Evolutionary conservation across 2,888 invertebrate species (phyloP).

Genomic region (Mechanitis messenoides): DNA sequence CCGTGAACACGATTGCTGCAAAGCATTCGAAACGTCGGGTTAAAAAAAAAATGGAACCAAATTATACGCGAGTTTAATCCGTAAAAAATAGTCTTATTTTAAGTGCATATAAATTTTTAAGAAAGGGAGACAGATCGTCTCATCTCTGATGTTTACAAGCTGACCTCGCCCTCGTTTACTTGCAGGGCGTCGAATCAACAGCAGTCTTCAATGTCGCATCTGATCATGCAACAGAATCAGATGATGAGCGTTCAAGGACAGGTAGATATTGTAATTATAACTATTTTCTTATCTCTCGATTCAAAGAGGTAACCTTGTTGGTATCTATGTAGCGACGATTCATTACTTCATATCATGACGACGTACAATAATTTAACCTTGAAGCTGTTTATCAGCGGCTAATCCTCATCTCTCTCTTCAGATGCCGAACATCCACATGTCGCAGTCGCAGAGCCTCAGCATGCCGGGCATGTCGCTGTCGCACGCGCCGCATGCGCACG

Average conservation of each 20-base stretch:
- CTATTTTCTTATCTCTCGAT: conserved; percentile 2
- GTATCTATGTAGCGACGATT: background rate
- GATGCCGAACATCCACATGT: conserved; percentile 83
- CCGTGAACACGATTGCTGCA: too few species aligned
- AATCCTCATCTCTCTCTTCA: conserved; percentile 42
- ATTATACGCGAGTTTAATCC: too few species aligned
- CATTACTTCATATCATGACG: too few species aligned
- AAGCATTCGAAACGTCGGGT: too few species aligned
- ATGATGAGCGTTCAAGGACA: conserved; percentile 75
- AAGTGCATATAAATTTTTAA: too few species aligned
- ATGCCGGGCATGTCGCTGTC: conserved; percentile 60
- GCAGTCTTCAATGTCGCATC: conserved; percentile 70
- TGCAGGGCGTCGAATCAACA: conserved; percentile 66
- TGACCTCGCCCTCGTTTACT: conserved; percentile 32
- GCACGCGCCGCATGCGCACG: conserved; percentile 32
- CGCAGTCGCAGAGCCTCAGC: conserved; percentile 80
- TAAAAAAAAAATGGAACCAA: too few species aligned
- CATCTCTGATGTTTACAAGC: conserved; percentile 19
- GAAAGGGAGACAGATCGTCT: background rate
- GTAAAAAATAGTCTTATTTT: too few species aligned
- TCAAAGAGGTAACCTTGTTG: background rate
- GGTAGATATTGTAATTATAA: conserved; percentile 38
- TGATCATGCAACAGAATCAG: conserved; percentile 73
- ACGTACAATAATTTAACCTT: too few species aligned
- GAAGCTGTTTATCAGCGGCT: too few species aligned